These are phyloP conservation scores for Ctenoplectra terminalis DNA, from an alignment of 1,140 invertebrate genomes.

Conservation along the genomic window DNA sequence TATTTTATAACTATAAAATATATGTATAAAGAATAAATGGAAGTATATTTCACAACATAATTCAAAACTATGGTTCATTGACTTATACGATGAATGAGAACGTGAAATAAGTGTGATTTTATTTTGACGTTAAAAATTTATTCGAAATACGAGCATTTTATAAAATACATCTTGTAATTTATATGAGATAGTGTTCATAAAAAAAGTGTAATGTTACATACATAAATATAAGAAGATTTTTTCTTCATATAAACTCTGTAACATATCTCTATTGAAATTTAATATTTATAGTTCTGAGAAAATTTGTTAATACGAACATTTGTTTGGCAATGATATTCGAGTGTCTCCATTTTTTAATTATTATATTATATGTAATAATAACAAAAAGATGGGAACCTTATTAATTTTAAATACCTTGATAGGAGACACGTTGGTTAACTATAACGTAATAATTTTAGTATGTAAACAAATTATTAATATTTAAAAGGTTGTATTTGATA, in stretches of 20 bases:
- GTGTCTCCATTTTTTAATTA: too few species aligned
- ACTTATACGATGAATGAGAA: not conserved
- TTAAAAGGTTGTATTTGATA: not conserved
- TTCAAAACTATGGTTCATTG: not conserved
- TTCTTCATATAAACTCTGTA: not conserved
- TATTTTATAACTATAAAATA: not conserved
- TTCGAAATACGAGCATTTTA: not conserved
- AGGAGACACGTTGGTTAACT: not conserved
- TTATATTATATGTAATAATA: too few species aligned
- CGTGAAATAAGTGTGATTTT: not conserved
- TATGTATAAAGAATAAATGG: not conserved
- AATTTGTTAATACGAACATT: not conserved
- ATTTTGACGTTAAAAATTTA: not conserved
- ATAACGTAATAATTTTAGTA: not conserved
- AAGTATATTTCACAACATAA: not conserved
- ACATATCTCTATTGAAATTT: not conserved
- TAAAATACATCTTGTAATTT: not conserved
- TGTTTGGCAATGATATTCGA: too few species aligned
- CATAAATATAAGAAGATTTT: not conserved
- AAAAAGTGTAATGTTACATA: not conserved
- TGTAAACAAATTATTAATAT: not conserved
- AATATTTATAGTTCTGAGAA: slow-evolving; percentile 3
- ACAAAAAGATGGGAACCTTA: too few species aligned
- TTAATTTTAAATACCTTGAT: too few species aligned
- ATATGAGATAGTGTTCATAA: not conserved